Conservation (phyloP, 2,797 vertebrate species). For the Manis pentadactyla region DNA sequence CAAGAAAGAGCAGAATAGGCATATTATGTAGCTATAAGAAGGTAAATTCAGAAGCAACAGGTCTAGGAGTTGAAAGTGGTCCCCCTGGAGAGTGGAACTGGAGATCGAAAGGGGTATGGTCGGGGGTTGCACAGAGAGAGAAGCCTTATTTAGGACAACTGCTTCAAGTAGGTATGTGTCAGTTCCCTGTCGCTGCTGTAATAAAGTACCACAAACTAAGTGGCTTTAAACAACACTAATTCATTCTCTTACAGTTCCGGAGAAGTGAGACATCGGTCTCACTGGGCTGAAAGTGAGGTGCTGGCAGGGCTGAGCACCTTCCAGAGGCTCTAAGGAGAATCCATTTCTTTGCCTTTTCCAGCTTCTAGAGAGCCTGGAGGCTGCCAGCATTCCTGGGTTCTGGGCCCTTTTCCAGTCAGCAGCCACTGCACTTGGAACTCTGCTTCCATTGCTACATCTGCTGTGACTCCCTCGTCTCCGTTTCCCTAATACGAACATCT, state of each 20-base stretch:
- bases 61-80: background rate
- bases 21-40: background rate
- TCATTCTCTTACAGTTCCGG: background rate
- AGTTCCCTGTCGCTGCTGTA: background rate
- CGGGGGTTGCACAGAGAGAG: background rate
- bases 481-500: background rate
- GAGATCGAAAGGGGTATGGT: background rate
- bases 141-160: background rate
- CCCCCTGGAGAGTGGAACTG: background rate
- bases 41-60: constrained; percentile 5
- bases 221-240: background rate
- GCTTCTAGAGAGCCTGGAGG: background rate
- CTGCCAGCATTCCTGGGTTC: background rate
- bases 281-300: background rate
- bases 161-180: background rate
- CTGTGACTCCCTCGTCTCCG: background rate
- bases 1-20: background rate
- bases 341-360: background rate
- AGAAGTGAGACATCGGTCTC: background rate
- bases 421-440: background rate
- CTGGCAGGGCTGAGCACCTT: background rate
- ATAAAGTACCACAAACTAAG: background rate
- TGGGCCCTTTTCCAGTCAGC: background rate
- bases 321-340: background rate
- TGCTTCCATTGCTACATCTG: background rate